Evolutionary conservation across 2,888 invertebrate species (phyloP).

Genomic region (Imbricaverruca yamaguchii): DNA sequence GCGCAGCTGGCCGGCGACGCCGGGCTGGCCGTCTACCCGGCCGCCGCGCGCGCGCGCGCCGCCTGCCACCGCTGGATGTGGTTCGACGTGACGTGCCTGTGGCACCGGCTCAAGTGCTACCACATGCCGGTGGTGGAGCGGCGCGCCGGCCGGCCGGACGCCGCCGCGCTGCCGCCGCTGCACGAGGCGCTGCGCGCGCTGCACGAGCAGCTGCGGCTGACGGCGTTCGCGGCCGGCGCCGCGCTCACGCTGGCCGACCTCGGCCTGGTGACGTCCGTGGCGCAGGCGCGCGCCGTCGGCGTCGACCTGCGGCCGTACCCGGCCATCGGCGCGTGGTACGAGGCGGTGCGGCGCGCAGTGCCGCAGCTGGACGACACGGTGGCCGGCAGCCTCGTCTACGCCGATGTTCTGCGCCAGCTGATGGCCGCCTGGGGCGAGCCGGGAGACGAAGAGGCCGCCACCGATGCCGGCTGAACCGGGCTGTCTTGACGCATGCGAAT

Average conservation of each 20-base stretch:
- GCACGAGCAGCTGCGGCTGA: not conserved
- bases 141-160: not conserved
- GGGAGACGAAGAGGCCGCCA: not conserved
- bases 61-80: not conserved
- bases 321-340: not conserved
- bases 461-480: no score
- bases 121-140: not conserved
- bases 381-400: not conserved
- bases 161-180: not conserved
- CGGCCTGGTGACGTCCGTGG: not conserved
- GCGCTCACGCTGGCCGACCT: not conserved
- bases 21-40: not conserved
- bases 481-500: no score
- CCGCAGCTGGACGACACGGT: not conserved
- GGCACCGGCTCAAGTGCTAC: not conserved
- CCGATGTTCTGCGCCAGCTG: not conserved
- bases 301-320: not conserved
- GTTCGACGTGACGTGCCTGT: not conserved
- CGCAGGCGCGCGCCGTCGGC: not conserved
- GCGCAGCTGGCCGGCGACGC: not conserved
- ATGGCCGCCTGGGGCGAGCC: not conserved
- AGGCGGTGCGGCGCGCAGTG: not conserved
- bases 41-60: not conserved
- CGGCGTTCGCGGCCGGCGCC: not conserved
- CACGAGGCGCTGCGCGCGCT: not conserved